Evolutionary conservation across 1,140 invertebrate species (phyloP), one percentile per base, ranked within the genome.

Genomic region (Dendroctonus ponderosae): DNA sequence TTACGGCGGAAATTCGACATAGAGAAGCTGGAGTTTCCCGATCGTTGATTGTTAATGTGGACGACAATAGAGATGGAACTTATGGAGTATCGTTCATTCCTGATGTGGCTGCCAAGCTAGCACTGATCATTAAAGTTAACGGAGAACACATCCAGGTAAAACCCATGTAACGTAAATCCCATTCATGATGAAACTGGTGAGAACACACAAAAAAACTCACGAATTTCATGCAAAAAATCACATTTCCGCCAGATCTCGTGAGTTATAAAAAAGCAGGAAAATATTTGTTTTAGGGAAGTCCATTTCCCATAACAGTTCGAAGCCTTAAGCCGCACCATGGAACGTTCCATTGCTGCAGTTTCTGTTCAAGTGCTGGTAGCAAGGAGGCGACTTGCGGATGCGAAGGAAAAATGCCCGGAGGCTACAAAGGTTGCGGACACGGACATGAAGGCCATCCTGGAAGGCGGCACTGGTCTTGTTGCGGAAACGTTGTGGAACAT

Each of bases 391-490:
- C 76, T 49, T 92, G 90, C 78, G 88, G 83, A 5, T 91, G 90
- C 72, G 85, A 84, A 7, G 87, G 87, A 37, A 82, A 79, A 41
- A 91, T 92, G 89, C 85, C 84, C 63, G 86, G 85, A 54, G 89
- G 89, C 14, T 91, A 91, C 71, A 85, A 82, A 76, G 89, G 89
- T 72, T 92, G 90, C 75, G 90, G 90, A 0, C 90, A 92, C 80
- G 90, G 89, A 14, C 89, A 91, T 75, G 79, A 82, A 48, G 89
- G 89, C 26, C 90, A 91, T 82, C 89, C 89, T 11, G 89, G 89
- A 44, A 78, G 84, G 60, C 80, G 87, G 44, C 89, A 92, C 79
- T 92, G 90, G 90, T 91, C 89, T n/a, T 92, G 90, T 72, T 91
- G 89, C 76, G 89, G 86, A 59, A 84, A 80, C 76, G 80, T 85